Conservation (phyloP, 2,888 invertebrate species). For the Drosophila pseudotalamancana region DNA sequence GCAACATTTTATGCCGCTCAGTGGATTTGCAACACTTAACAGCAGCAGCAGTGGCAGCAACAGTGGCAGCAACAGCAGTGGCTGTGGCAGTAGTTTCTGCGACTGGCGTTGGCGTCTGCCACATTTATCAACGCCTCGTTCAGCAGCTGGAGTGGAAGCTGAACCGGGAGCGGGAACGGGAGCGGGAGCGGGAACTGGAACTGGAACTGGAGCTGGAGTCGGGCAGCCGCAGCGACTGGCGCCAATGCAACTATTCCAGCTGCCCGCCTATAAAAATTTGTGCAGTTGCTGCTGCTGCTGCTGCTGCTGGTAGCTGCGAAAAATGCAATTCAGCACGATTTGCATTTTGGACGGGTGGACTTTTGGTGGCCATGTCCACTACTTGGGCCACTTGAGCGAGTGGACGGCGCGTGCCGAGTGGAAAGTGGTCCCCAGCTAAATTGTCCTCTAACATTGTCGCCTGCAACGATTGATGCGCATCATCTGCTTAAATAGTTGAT, state of each 20-base stretch:
- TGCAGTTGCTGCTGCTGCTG: too few relatives aligned
- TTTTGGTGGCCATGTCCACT: slow-evolving; percentile 12
- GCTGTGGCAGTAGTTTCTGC: slow-evolving; percentile 16
- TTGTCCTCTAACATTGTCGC: slow-evolving; percentile 13
- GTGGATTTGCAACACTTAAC: slow-evolving; percentile 76
- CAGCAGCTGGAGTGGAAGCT: slow-evolving; percentile 20
- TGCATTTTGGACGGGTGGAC: slow-evolving; percentile 52
- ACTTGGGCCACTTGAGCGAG: slow-evolving; percentile 37
- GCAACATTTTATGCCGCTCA: slow-evolving; percentile 78
- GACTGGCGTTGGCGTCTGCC: slow-evolving; percentile 50
- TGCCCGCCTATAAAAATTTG: slow-evolving; percentile 58
- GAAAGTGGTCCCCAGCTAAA: slow-evolving; percentile 25
- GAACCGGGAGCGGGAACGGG: slow-evolving; percentile 13
- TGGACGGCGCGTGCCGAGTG: slow-evolving; percentile 60
- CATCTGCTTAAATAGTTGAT: slow-evolving; percentile 13
- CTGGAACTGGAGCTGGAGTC: background rate
- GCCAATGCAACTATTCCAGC: slow-evolving; percentile 57
- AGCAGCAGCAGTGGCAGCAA: slow-evolving; percentile 22
- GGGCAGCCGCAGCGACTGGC: slow-evolving; percentile 11
- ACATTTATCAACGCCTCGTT: slow-evolving; percentile 77
- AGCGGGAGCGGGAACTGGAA: slow-evolving; percentile 1
- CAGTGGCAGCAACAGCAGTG: slow-evolving; percentile 22
- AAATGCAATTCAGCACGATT: slow-evolving; percentile 77
- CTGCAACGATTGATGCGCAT: slow-evolving; percentile 23
- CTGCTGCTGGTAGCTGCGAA: slow-evolving; percentile 33